Evolutionary conservation across 2,113 vertebrate genomes (phyloP).

Genomic region (Odocoileus hemionus): DNA sequence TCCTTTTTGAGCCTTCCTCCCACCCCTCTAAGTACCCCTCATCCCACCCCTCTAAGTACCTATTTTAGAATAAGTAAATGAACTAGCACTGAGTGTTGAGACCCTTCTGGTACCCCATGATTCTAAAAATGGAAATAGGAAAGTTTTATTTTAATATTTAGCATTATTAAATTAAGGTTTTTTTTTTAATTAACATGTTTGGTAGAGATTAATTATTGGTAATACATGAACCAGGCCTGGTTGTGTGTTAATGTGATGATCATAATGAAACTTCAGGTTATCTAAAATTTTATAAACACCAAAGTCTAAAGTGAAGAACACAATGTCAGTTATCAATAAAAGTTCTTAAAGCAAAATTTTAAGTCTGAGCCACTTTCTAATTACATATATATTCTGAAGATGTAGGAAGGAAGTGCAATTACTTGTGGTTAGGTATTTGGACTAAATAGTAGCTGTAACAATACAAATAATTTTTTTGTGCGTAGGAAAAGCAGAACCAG

Average conservation of each 20-base stretch:
- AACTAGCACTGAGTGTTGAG: neutral
- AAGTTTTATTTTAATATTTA: slow-evolving; percentile 22
- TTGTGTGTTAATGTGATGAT: neutral
- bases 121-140: neutral
- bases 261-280: neutral
- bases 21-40: too few species aligned
- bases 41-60: too few species aligned
- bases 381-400: neutral
- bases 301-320: neutral
- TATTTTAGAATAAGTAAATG: slow-evolving; percentile 21
- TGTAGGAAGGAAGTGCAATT: neutral
- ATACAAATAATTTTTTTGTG: neutral
- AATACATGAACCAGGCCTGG: neutral
- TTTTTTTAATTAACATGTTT: neutral
- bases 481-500: neutral
- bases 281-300: neutral
- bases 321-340: neutral
- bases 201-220: neutral
- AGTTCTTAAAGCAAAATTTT: neutral
- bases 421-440: neutral
- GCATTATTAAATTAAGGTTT: neutral
- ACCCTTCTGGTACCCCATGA: neutral
- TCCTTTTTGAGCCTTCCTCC: too few species aligned
- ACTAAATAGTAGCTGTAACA: neutral
- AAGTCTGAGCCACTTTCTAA: neutral